A percentile compares a stretch with the other conserved stretches of the same genome.
Evolutionary conservation across 2,888 invertebrate genomes (phyloP).

Genomic region (Spodoptera littoralis): DNA sequence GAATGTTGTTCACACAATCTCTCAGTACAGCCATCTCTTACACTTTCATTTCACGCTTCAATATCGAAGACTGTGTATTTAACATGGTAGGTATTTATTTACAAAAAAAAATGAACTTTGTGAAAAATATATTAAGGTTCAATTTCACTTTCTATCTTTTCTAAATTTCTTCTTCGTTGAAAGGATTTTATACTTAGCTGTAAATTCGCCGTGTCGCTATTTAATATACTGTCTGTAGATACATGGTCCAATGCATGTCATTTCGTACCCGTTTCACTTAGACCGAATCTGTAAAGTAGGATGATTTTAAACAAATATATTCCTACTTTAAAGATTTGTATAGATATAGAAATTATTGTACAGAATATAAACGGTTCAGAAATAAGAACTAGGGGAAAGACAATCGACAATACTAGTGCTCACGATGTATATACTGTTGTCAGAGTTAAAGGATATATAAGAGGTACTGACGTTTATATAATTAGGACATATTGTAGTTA

Average conservation of each 20-base stretch:
- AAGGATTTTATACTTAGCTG: slow-evolving; percentile 64
- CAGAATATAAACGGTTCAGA: slow-evolving; percentile 61
- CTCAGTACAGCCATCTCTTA: slow-evolving; percentile 4
- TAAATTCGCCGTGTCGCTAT: slow-evolving; percentile 67
- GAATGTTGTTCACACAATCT: slow-evolving; percentile 12
- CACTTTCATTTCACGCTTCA: slow-evolving; percentile 18
- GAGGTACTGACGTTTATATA: slow-evolving; percentile 67
- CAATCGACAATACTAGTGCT: slow-evolving; percentile 85
- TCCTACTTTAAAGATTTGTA: slow-evolving; percentile 48
- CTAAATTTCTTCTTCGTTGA: slow-evolving; percentile 47
- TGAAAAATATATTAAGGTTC: slow-evolving; percentile 28
- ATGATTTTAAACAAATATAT: slow-evolving; percentile 18
- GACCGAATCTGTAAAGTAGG: slow-evolving; percentile 37
- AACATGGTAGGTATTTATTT: slow-evolving; percentile 10
- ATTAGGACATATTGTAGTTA: slow-evolving; percentile 45
- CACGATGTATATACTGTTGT: slow-evolving; percentile 79
- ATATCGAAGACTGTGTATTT: slow-evolving; percentile 27
- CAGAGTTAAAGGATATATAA: slow-evolving; percentile 65
- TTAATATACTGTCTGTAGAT: slow-evolving; percentile 65
- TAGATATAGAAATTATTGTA: slow-evolving; percentile 59
- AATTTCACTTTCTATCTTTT: slow-evolving; percentile 33
- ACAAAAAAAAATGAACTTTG: slow-evolving; percentile 24
- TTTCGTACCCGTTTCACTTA: slow-evolving; percentile 54
- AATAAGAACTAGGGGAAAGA: slow-evolving; percentile 69
- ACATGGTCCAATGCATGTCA: slow-evolving; percentile 68